Conservation (phyloP, 2,888 invertebrate species). For the Alloscopus bannaensis region DNA sequence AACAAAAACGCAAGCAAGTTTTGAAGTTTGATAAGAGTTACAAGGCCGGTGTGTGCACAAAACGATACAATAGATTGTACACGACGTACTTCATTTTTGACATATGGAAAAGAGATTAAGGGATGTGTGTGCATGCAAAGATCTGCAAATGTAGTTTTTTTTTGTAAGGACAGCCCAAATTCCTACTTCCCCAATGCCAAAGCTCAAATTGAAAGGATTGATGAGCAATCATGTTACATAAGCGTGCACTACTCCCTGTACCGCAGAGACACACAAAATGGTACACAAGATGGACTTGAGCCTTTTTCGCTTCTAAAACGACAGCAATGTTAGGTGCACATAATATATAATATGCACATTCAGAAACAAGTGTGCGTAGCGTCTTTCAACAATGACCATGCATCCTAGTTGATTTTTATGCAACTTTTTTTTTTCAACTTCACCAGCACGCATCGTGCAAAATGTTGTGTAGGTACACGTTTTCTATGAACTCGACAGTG, state of each 20-base stretch:
- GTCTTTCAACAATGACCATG: background rate
- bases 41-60: conserved; percentile 43
- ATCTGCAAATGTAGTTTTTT: conserved; percentile 16
- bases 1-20: background rate
- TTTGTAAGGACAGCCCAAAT: conserved; percentile 46
- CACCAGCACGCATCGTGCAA: no score
- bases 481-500: no score
- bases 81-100: no score
- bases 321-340: no score
- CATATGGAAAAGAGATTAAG: no score
- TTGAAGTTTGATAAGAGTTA: conserved; percentile 20
- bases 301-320: no score
- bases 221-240: background rate
- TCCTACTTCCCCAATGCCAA: conserved; percentile 50
- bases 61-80: no score
- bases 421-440: background rate
- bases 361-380: background rate
- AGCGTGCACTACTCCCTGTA: background rate
- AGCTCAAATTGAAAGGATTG: conserved; percentile 22
- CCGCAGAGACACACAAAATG: background rate
- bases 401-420: background rate
- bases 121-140: conserved; percentile 7
- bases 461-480: no score
- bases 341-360: background rate
- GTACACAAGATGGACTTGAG: conserved; percentile 7